A percentile compares a stretch with the other conserved stretches of the same genome.
phyloP scores from a whole-genome alignment of 2,888 invertebrate species.

The Plebejus argus region DNA sequence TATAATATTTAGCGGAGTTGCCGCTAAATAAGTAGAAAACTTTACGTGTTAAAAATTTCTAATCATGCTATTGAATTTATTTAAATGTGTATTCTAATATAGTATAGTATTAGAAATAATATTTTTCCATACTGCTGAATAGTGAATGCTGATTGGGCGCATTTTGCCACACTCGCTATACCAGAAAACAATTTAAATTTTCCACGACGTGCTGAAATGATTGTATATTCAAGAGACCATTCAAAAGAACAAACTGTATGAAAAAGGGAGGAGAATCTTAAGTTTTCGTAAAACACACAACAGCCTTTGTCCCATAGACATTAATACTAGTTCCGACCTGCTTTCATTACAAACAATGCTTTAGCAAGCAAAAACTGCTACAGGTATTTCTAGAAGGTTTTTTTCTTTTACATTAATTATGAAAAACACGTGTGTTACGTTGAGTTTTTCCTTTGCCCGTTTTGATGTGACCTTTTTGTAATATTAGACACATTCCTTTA shows the following conservation, averaged over 20 bases:
- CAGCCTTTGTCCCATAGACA: slow-evolving; percentile 35
- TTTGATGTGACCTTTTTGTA: slow-evolving; percentile 14
- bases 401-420: slow-evolving; percentile 5
- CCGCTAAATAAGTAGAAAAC: not conserved
- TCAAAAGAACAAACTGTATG: slow-evolving; percentile 31
- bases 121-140: too few species aligned
- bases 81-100: not conserved
- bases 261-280: slow-evolving; percentile 20
- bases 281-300: slow-evolving; percentile 32
- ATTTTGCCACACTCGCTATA: too few species aligned
- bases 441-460: not conserved
- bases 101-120: too few species aligned
- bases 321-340: slow-evolving; percentile 30
- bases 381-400: slow-evolving; percentile 32
- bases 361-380: slow-evolving; percentile 26
- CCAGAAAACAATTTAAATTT: too few species aligned
- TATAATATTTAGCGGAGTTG: not conserved
- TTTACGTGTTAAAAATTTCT: not conserved
- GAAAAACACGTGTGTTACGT: not conserved
- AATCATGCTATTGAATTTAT: not conserved
- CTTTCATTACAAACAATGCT: slow-evolving; percentile 35
- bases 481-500: too few species aligned
- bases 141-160: too few species aligned
- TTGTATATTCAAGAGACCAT: slow-evolving; percentile 1
- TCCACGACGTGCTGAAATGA: not conserved